Conservation (phyloP, 1,140 invertebrate species). For the Formica selysi region DNA sequence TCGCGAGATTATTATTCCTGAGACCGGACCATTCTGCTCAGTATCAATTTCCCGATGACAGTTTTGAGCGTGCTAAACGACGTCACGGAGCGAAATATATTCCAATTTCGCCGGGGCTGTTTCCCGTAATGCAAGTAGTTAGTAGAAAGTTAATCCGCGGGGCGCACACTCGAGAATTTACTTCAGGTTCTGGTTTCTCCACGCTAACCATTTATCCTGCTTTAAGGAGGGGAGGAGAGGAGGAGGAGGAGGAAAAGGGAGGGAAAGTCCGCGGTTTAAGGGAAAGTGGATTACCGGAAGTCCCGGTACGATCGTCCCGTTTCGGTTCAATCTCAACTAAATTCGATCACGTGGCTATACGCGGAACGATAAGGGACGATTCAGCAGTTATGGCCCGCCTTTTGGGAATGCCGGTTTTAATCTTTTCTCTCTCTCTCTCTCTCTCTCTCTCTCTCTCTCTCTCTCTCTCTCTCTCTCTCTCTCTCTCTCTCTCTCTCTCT, state of each 20-base stretch:
- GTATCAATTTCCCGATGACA: slow-evolving; percentile 61
- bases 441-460: not conserved
- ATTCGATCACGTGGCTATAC: slow-evolving; percentile 78
- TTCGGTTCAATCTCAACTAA: slow-evolving; percentile 74
- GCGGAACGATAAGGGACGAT: slow-evolving; percentile 73
- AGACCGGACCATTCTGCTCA: not conserved
- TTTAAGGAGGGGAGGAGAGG: slow-evolving; percentile 55
- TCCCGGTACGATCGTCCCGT: slow-evolving; percentile 73
- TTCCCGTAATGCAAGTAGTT: slow-evolving; percentile 74
- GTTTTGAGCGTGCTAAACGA: slow-evolving; percentile 67
- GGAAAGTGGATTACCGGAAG: slow-evolving; percentile 81
- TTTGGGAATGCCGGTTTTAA: slow-evolving; percentile 20
- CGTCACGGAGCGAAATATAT: slow-evolving; percentile 65
- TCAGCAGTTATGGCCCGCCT: slow-evolving; percentile 47
- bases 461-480: not conserved
- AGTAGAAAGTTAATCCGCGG: slow-evolving; percentile 73
- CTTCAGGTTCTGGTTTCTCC: slow-evolving; percentile 73
- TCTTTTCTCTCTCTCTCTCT: not conserved
- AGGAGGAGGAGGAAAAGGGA: not conserved
- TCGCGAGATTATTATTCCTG: slow-evolving; percentile 33
- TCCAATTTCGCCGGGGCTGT: slow-evolving; percentile 71
- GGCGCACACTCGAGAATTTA: slow-evolving; percentile 73
- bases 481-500: not conserved
- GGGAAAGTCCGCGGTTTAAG: slow-evolving; percentile 71
- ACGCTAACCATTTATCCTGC: slow-evolving; percentile 77